These are phyloP conservation scores for Nomada fucata DNA, from an alignment of 2,888 invertebrate species.

Conservation along the genomic window DNA sequence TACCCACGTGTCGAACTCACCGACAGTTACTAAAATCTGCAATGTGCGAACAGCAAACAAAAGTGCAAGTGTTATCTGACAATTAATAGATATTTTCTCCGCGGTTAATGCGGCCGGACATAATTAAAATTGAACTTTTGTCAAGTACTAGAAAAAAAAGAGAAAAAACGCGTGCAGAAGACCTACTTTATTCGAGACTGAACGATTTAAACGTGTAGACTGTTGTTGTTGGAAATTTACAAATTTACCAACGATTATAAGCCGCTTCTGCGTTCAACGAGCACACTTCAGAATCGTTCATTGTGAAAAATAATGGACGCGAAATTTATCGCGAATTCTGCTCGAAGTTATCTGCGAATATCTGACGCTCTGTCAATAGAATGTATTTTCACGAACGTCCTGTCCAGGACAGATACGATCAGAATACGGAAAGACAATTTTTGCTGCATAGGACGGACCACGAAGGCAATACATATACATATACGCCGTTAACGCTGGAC, in stretches of 20 bases:
- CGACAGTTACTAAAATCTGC: not conserved
- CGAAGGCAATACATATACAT: conserved; percentile 8
- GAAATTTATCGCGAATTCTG: not conserved
- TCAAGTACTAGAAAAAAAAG: not conserved
- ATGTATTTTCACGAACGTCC: conserved; percentile 4
- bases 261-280: not conserved
- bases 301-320: not conserved
- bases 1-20: not conserved
- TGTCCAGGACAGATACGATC: not conserved
- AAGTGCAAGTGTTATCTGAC: not conserved
- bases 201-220: not conserved
- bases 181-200: not conserved
- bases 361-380: conserved; percentile 43
- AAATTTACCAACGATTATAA: not conserved
- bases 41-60: not conserved
- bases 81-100: not conserved
- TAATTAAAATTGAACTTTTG: not conserved
- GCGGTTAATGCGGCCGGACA: not conserved
- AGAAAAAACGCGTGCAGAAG: too few species aligned
- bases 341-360: conserved; percentile 36
- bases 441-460: not conserved
- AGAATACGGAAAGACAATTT: not conserved
- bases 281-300: not conserved
- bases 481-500: not conserved
- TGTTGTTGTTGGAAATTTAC: not conserved